Evolutionary conservation across 2,888 invertebrate species (phyloP).

Genomic region (Argyresthia albistria): DNA sequence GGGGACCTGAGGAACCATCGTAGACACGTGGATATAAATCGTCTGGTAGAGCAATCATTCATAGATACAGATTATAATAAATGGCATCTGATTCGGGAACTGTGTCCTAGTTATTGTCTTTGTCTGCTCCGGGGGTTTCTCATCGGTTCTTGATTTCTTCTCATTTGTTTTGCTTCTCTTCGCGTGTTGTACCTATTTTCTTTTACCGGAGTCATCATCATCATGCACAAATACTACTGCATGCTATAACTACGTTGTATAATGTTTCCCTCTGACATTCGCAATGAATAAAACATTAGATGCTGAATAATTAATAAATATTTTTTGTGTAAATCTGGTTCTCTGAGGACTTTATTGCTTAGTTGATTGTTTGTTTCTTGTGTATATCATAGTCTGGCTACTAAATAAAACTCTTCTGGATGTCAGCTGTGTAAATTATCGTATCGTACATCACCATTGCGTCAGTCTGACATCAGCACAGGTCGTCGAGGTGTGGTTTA

Average conservation of each 20-base stretch:
- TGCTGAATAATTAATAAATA: background rate
- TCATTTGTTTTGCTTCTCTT: no score
- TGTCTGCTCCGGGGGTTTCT: no score
- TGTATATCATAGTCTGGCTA: background rate
- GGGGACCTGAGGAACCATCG: no score
- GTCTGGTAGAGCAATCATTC: no score
- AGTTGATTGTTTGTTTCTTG: background rate
- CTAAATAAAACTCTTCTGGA: background rate
- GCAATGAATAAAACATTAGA: background rate
- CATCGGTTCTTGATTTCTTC: no score
- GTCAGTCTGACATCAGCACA: constrained; percentile 29
- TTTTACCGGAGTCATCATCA: background rate
- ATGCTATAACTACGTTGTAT: background rate
- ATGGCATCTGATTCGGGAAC: no score
- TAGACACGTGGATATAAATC: no score
- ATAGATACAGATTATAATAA: no score
- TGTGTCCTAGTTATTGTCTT: no score
- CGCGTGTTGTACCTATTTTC: background rate
- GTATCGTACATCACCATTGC: constrained; percentile 23
- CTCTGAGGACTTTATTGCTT: background rate
- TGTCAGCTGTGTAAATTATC: constrained; percentile 15
- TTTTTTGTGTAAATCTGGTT: background rate
- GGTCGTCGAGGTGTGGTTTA: constrained; percentile 30
- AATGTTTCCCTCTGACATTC: background rate
- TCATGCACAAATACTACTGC: background rate